Base-by-base conservation (phyloP, 2,113 vertebrate genomes). In the Mystacornis crossleyi region DNA sequence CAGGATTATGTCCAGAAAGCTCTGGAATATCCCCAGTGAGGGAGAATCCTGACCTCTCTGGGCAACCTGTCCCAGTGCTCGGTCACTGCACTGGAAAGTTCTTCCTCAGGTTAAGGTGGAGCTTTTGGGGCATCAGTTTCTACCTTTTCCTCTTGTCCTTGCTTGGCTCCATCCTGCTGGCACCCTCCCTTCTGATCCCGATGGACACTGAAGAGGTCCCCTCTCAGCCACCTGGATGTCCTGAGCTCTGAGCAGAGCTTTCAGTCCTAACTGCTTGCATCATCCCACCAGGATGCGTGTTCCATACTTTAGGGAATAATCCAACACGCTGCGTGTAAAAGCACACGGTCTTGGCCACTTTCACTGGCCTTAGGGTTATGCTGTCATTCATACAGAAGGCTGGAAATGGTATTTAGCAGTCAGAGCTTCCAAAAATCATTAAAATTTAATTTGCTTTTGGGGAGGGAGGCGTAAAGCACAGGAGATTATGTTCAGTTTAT, bases 391-490 rank as follows among this genome's bases (percentile, higher is more conserved):
- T 28, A 51, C 66, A 60, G 84, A 96, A 97, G 84, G 40, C 71
- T 93, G 69, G 82, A 96, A 95, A 95, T n/a, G 94, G 95, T 91
- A 96, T 93, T 96, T 95, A 97, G 81, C 85, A 93, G 82, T 51
- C 64, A 96, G 83, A 95, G 67, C 92, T 97, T 94, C 95, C 92
- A 88, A 95, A 95, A 94, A 96, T 95, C 96, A 97, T 98, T 98
- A 98, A 98, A 98, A 91, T 97, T 98, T 98, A 96, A 98, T 98
- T 98, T 98, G 97, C 94, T 97, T 96, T 84, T 81, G 61, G 67
- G 80, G 92, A 95, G 58, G 60, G 53, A 93, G 91, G 82, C 2
- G 64, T 83, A 96, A 97, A 98, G 95, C 95, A 97, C 96, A 97
- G 90, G 93, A 97, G 96, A 98, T 98, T 97, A 98, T 95, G 77